A percentile compares a stretch with the other conserved stretches of the same genome.
phyloP scores from a whole-genome alignment of 2,113 vertebrate genomes.

The Ammodramus savannarum region DNA sequence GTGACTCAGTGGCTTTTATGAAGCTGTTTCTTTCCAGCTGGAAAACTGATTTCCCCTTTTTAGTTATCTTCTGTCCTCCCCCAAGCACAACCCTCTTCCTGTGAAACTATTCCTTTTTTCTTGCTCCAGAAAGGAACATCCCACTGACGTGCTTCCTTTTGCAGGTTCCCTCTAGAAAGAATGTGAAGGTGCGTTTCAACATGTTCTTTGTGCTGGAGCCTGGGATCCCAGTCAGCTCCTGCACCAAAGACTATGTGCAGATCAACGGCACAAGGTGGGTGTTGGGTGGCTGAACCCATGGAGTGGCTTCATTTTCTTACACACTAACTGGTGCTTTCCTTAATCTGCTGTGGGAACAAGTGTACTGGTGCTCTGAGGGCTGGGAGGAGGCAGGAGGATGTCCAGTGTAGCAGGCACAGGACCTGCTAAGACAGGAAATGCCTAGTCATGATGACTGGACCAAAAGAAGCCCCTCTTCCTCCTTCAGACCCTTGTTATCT shows the following conservation, averaged over 20 bases:
- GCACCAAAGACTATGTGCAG: slow-evolving; percentile 86
- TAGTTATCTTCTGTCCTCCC: neutral
- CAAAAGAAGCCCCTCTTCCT: too few species aligned
- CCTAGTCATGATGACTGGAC: too few species aligned
- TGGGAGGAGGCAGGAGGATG: neutral
- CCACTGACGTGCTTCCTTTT: neutral
- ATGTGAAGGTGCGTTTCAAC: slow-evolving; percentile 83
- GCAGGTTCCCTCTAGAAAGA: slow-evolving; percentile 79
- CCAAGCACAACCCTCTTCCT: neutral
- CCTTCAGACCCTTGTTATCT: too few species aligned
- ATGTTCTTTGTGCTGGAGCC: slow-evolving; percentile 81
- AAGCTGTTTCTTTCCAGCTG: neutral
- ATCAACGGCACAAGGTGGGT: slow-evolving; percentile 81
- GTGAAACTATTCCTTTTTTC: neutral
- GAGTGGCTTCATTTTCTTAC: fast-evolving
- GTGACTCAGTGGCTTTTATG: neutral
- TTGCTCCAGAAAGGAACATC: neutral
- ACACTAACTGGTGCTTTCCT: neutral
- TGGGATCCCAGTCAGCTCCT: neutral
- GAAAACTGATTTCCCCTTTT: neutral
- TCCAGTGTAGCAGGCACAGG: too few species aligned
- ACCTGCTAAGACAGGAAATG: too few species aligned
- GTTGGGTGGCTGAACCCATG: neutral
- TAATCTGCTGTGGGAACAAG: too few species aligned
- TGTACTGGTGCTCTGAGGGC: neutral